Base-by-base conservation (phyloP, 1,140 invertebrate species). In the Saccostrea cuccullata region DNA sequence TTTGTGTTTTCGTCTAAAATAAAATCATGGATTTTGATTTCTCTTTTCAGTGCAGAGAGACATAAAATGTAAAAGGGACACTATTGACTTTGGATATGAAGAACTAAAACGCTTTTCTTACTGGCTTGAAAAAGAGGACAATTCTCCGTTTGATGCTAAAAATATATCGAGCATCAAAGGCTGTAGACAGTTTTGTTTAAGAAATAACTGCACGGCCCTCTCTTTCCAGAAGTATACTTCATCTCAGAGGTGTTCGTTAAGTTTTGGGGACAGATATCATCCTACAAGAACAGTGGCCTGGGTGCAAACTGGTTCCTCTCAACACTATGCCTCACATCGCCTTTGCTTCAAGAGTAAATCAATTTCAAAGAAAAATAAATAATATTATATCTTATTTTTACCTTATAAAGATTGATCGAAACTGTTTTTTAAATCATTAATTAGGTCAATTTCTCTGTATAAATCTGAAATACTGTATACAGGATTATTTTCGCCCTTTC, bases 71-170 rank as follows among this genome's bases (percentile, higher is more conserved):
- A 20, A 64, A 26, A 36, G 20, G 11, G 86, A 40, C 2, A 64
- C 12, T 36, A 9, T 58, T n/a, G 86, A 87, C 84, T 87, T 64
- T 47, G 86, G 86, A 30, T 87, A 84, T 64, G 86, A 87, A 40
- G 86, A 87, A 55, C 26, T 87, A 12, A 84, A 64, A 23, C 56
- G 64, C 20, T 82, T 83, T 64, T 83, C 58, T 2, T 87, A 15
- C 17, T 87, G 86, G 86, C 17, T 87, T 20, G 64, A 86, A 26
- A 26, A 86, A 86, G 47, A n/a, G 23, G 26, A 58, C 11, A 58
- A 55, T 23, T 23, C 56, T 9, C 55, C 73, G 12, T 60, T 83
- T 20, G 30, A 58, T 0, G 26, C 60, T 6, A 30, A 82, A 11
- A 83, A 64, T n/a, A 60, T 82, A 20, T 23, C 55, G 17, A 47